A percentile compares a stretch with the other conserved stretches of the same genome.
Evolutionary conservation across 2,797 vertebrate species (phyloP).

Genomic region (Phrynocephalus forsythii): DNA sequence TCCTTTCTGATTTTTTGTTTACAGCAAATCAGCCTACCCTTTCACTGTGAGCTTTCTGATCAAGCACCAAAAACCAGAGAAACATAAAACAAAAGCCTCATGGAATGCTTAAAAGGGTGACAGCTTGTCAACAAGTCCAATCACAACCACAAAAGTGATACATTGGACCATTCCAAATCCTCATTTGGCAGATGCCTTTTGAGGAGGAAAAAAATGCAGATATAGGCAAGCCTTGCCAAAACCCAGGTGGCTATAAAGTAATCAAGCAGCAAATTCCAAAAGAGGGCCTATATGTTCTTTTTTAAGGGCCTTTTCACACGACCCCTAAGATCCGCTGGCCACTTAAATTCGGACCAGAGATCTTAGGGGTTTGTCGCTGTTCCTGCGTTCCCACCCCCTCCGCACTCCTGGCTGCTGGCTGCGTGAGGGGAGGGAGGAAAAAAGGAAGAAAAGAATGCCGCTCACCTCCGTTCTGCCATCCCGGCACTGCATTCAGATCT

Average conservation of each 20-base stretch:
- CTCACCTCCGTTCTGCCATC: no score
- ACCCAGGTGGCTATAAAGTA: not conserved
- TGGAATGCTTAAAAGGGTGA: not conserved
- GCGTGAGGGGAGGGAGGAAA: no score
- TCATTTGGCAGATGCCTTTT: not conserved
- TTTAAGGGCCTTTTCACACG: not conserved
- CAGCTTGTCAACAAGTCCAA: slow-evolving; percentile 20
- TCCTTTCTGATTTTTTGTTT: not conserved
- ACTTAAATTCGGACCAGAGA: no score
- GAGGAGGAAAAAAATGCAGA: not conserved
- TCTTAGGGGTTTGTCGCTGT: no score
- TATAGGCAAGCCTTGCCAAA: slow-evolving; percentile 16
- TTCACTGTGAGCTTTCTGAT: slow-evolving; percentile 1
- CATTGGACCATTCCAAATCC: not conserved
- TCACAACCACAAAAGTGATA: not conserved
- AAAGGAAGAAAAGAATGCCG: no score
- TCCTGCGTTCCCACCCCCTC: no score
- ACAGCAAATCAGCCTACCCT: not conserved
- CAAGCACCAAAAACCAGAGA: not conserved
- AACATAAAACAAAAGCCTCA: accelerated
- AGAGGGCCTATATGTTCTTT: not conserved
- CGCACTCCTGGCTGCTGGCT: no score
- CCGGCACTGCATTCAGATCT: no score
- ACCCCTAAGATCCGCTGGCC: no score
- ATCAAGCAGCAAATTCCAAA: slow-evolving; percentile 19